A percentile compares a stretch with the other conserved stretches of the same genome.
phyloP scores from a whole-genome alignment of 1,140 invertebrate genomes.

The Cotesia glomerata region DNA sequence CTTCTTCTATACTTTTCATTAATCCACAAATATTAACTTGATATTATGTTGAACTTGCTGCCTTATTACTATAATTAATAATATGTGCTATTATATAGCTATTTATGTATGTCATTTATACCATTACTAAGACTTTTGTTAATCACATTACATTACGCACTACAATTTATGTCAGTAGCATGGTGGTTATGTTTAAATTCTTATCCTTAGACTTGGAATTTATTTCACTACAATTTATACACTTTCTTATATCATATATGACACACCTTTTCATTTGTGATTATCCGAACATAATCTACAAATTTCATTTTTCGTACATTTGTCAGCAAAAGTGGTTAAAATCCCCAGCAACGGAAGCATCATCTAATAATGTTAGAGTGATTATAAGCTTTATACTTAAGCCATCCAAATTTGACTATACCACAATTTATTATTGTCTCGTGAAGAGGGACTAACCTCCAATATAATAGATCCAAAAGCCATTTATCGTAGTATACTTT shows the following conservation, averaged over 20 bases:
- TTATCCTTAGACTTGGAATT: neutral
- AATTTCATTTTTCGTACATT: constrained; percentile 9
- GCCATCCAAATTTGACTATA: constrained; percentile 13
- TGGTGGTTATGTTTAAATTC: neutral
- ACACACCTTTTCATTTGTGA: constrained; percentile 13
- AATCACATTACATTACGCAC: neutral
- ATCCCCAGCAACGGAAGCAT: constrained; percentile 26
- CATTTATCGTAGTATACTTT: neutral
- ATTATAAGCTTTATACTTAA: constrained; percentile 11
- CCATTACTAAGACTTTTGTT: too few species aligned
- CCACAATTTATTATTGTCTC: neutral
- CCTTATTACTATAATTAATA: too few species aligned
- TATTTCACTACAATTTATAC: constrained; percentile 19
- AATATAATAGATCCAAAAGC: neutral
- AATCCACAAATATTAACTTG: neutral
- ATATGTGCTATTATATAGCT: too few species aligned
- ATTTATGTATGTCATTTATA: neutral
- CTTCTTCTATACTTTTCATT: constrained; percentile 16
- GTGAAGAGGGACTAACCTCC: neutral
- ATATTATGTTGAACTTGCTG: too few species aligned
- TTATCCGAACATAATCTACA: constrained; percentile 18
- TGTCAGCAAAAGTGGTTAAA: constrained; percentile 10
- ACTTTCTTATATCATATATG: neutral
- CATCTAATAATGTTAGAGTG: constrained; percentile 5
- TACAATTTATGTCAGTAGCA: neutral